Evolutionary conservation across 1,140 invertebrate species (phyloP).

Genomic region (Metopolophium dirhodum): DNA sequence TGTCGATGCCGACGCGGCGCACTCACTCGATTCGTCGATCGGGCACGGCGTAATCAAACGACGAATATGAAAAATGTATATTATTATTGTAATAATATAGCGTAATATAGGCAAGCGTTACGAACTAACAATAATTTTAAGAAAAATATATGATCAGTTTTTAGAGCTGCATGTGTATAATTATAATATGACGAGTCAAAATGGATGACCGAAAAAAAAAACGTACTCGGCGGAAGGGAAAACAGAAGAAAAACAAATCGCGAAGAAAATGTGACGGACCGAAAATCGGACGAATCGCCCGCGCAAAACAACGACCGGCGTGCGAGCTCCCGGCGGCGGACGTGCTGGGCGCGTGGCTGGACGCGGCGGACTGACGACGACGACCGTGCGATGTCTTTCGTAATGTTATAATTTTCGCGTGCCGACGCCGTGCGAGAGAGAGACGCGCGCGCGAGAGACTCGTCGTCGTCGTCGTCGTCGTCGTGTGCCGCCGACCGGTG

Average conservation of each 20-base stretch:
- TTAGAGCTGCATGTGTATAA: background rate
- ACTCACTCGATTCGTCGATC: background rate
- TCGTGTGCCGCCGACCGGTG: background rate
- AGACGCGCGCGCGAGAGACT: background rate
- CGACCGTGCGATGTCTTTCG: background rate
- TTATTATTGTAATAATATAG: background rate
- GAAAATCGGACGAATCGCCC: background rate
- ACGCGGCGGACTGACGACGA: constrained; percentile 34
- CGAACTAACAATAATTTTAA: too few species aligned
- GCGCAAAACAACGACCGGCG: constrained; percentile 3
- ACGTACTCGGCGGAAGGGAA: too few species aligned
- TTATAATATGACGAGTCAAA: background rate
- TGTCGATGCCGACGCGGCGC: too few species aligned
- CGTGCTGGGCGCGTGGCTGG: constrained; percentile 41
- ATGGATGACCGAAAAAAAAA: background rate
- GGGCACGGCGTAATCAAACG: background rate
- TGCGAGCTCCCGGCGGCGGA: background rate
- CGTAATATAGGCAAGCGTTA: too few species aligned
- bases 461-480: background rate
- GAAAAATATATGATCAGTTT: background rate
- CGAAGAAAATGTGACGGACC: background rate
- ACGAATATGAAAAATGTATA: background rate
- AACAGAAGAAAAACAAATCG: background rate
- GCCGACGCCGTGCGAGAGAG: background rate
- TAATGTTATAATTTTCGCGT: background rate